Percentiles rank a stretch among this genome's conserved stretches.
Evolutionary conservation across 2,888 invertebrate genomes (phyloP).

Genomic region (Apodemia duryi): DNA sequence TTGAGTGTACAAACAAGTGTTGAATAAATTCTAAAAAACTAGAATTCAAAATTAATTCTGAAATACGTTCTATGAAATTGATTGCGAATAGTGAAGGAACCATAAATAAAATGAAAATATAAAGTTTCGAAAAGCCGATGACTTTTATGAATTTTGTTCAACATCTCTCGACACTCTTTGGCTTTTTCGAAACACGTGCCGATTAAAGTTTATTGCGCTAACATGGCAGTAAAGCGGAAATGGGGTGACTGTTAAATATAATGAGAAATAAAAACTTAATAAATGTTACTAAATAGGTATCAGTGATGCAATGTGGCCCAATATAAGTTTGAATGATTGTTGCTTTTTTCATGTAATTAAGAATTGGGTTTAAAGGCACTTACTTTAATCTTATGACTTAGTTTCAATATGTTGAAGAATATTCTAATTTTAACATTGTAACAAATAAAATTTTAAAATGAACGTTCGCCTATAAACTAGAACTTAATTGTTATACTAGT

Average conservation of each 20-base stretch:
- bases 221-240: constrained; percentile 6
- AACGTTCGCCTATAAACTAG: no score
- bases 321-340: background rate
- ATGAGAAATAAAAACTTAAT: constrained; percentile 1
- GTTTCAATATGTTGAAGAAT: background rate
- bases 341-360: background rate
- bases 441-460: no score
- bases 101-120: background rate
- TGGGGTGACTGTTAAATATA: constrained; percentile 13
- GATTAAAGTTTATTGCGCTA: constrained; percentile 7
- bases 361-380: background rate
- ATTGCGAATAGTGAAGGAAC: background rate
- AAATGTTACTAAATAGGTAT: background rate
- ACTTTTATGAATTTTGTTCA: constrained; percentile 25
- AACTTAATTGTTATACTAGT: no score
- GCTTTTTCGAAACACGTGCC: constrained; percentile 42
- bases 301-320: background rate
- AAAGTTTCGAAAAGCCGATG: background rate
- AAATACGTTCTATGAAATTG: background rate
- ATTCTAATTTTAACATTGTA: background rate
- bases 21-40: no score
- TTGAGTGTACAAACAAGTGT: no score
- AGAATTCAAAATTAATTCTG: no score
- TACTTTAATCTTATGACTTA: background rate
- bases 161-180: constrained; percentile 35